phyloP scores from a whole-genome alignment of 2,797 vertebrate genomes.

The Sebastiscus albofasciatus region DNA sequence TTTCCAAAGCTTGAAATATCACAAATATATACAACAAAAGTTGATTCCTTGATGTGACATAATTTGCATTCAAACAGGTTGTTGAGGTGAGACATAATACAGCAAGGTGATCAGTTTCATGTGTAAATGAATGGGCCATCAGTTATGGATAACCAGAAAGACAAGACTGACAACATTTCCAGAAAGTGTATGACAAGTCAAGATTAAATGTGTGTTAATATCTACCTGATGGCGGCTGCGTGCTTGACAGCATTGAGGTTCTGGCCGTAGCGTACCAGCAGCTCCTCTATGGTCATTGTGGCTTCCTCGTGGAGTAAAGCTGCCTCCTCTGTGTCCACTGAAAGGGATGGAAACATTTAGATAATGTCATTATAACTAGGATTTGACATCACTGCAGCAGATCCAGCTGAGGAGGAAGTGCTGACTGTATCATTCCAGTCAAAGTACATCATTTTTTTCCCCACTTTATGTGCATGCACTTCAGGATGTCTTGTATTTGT shows the following conservation, averaged over 20 bases:
- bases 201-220: background rate
- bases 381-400: background rate
- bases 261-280: conserved; percentile 95
- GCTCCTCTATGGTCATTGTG: conserved; percentile 98
- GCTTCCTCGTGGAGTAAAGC: conserved; percentile 97
- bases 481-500: background rate
- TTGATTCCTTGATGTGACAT: background rate
- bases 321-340: conserved; percentile 98
- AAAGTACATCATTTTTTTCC: background rate
- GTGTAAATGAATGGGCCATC: background rate
- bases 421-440: no score
- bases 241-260: conserved; percentile 89
- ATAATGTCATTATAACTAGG: background rate
- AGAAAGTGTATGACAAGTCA: background rate
- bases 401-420: no score
- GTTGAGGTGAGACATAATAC: background rate
- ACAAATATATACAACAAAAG: background rate
- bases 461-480: background rate
- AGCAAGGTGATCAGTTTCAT: background rate
- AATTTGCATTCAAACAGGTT: background rate
- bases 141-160: background rate
- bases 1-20: background rate
- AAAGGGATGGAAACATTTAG: background rate
- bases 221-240: conserved; percentile 69
- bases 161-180: background rate